phyloP scores from a whole-genome alignment of 2,797 vertebrate species.

The Coregonus sp. region DNA sequence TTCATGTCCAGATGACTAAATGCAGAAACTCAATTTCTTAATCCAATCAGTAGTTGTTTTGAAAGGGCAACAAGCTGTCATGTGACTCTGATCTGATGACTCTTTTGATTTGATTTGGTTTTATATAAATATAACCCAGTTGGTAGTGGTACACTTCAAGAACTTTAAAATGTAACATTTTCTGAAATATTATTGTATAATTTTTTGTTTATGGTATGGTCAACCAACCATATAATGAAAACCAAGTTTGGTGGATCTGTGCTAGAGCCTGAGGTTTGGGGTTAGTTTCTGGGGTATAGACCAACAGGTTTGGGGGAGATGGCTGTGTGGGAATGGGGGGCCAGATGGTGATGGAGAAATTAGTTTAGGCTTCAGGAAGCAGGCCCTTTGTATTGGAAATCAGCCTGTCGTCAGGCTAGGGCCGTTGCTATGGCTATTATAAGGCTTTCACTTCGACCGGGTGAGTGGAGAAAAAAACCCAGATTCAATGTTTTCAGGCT shows the following conservation, averaged over 20 bases:
- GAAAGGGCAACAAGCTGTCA: not conserved
- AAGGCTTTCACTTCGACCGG: slow-evolving; percentile 33
- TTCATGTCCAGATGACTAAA: not conserved
- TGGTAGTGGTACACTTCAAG: not conserved
- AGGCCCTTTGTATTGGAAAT: slow-evolving; percentile 47
- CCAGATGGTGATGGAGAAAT: slow-evolving; percentile 60
- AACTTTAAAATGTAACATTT: not conserved
- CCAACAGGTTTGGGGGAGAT: slow-evolving; percentile 28
- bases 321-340: slow-evolving; percentile 18
- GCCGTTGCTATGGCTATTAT: not conserved
- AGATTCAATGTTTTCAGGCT: not conserved
- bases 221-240: not conserved
- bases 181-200: not conserved
- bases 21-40: not conserved
- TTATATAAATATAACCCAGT: not conserved
- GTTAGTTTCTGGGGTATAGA: slow-evolving; percentile 7
- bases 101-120: not conserved
- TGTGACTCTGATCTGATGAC: slow-evolving; percentile 1
- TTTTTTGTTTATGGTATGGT: not conserved
- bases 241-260: slow-evolving; percentile 11
- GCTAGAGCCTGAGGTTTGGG: slow-evolving; percentile 10
- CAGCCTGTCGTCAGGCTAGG: slow-evolving; percentile 21
- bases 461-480: not conserved
- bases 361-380: slow-evolving; percentile 36
- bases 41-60: slow-evolving; percentile 7